Evolutionary conservation across 2,113 vertebrate species (phyloP), one percentile per base, ranked within the genome.

Genomic region (Coracopsis vasa): DNA sequence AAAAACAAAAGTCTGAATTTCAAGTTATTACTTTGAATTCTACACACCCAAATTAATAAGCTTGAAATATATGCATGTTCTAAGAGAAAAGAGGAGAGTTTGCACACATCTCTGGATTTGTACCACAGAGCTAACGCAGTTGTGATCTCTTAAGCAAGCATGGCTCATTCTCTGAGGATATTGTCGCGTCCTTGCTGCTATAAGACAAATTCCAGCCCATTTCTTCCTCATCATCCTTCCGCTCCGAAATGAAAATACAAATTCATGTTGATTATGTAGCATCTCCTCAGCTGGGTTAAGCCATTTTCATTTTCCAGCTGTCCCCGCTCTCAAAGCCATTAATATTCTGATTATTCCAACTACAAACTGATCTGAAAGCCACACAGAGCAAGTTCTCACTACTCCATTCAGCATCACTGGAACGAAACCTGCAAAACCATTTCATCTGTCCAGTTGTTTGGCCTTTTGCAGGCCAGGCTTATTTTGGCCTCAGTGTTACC

Each of bases 111-210:
- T 44, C 80, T 77, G 79, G 73, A 69, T 94, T 97, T 70, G 58
- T 53, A 92, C 58, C 86, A 86, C 67, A 80, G 54, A 92, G 72
- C 77, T 92, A 95, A 95, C 86, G 88, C 96, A 91, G 87, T 44
- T 94, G 86, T 5, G 0, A 80, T 94, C 89, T 86, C 92, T 78
- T 78, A 83, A 92, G 86, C n/a, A 86, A 92, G 88, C 74, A 62
- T 48, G 27, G 24, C 74, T 80, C 80, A 66, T 92, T 89, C 96
- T 70, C 93, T 62, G 41, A 84, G 92, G 92, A 89, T 89, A 92
- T 92, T 54, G 78, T 45, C 16, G 20, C 3, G 1, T 86, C 93
- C 77, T 92, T 6, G 3, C 77, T 64, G 60, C 69, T 81, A 58
- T 61, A 92, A 95, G 77, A 80, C 77, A 92, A 91, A 94, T 86